phyloP scores from a whole-genome alignment of 2,888 invertebrate species.

The Stomorhina lunata region DNA sequence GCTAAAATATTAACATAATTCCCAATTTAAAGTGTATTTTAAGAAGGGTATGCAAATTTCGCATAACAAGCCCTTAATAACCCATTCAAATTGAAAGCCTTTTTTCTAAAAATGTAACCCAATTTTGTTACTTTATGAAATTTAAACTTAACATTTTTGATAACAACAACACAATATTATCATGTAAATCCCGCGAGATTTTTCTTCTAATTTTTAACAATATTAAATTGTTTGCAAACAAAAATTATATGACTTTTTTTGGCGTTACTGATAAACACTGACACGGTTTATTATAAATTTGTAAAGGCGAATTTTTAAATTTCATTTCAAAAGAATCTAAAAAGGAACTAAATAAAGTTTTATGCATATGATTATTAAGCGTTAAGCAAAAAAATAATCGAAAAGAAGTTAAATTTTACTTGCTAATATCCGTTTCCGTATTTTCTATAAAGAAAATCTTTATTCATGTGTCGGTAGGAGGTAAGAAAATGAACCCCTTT shows the following conservation, averaged over 20 bases:
- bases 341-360: constrained; percentile 71
- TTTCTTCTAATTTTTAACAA: constrained; percentile 39
- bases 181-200: constrained; percentile 62
- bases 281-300: constrained; percentile 28
- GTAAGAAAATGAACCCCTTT: constrained; percentile 47
- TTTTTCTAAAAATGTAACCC: constrained; percentile 30
- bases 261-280: constrained; percentile 46
- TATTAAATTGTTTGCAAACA: constrained; percentile 64
- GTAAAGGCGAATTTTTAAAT: constrained; percentile 12
- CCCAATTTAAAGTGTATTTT: constrained; percentile 54
- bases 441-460: constrained; percentile 54
- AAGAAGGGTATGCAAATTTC: constrained; percentile 33
- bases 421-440: constrained; percentile 69
- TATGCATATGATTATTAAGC: constrained; percentile 69
- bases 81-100: constrained; percentile 48
- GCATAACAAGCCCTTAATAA: constrained; percentile 36
- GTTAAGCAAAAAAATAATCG: constrained; percentile 32
- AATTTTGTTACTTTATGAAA: constrained; percentile 27
- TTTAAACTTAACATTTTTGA: constrained; percentile 12
- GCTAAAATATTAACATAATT: constrained; percentile 55
- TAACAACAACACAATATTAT: constrained; percentile 56
- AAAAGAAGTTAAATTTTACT: constrained; percentile 57
- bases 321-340: constrained; percentile 28
- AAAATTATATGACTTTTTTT: constrained; percentile 58
- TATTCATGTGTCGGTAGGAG: constrained; percentile 51